Base-by-base conservation (phyloP, 2,797 vertebrate genomes). In the Ataeniobius toweri region DNA sequence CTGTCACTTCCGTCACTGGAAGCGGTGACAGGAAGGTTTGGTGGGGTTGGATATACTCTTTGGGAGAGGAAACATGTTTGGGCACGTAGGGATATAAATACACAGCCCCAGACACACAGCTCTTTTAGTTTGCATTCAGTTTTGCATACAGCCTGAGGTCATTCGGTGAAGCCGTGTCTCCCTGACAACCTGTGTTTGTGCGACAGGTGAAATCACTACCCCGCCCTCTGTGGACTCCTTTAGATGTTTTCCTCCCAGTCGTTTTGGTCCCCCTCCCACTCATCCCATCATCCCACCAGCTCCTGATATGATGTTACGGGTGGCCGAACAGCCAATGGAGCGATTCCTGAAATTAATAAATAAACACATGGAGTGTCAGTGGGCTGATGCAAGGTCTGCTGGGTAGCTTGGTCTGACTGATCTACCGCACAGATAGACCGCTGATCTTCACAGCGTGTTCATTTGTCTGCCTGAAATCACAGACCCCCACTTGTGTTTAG, bases 81-180 rank as follows among this genome's bases (percentile, higher is more conserved):
- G 85, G 73, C 89, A 84, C 16, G 84, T 80, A 68, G n/a, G 36
- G 44, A 56, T 12, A 69, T 65, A 59, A 74, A 80, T 24, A 46
- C 55, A 24, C 1, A 20, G 9, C 71, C 71, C 50, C 71, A 75
- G 75, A 73, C 75, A 83, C 74, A 77, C 58, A 71, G 50, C 71
- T 55, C 70, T 72, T 63, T 71, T 63, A 68, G 55, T 93, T 91
- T 89, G 87, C 90, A 89, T 91, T 61, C 3, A 39, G 14, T 76
- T 92, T 93, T 93, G 89, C 90, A 91, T 92, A 75, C 65, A n/a
- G 81, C 81, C 88, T 75, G 80, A 84, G 85, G 89, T 85, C 84
- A 85, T 36, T 61, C 16, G 48, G 76, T 73, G 75, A 79, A 65
- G 63, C 55, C 4, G 24, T 53, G 83, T 88, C 72, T 50, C 74